A percentile compares a stretch with the other conserved stretches of the same genome.
Conservation (phyloP, 2,797 vertebrate genomes). For the Channa striata region DNA sequence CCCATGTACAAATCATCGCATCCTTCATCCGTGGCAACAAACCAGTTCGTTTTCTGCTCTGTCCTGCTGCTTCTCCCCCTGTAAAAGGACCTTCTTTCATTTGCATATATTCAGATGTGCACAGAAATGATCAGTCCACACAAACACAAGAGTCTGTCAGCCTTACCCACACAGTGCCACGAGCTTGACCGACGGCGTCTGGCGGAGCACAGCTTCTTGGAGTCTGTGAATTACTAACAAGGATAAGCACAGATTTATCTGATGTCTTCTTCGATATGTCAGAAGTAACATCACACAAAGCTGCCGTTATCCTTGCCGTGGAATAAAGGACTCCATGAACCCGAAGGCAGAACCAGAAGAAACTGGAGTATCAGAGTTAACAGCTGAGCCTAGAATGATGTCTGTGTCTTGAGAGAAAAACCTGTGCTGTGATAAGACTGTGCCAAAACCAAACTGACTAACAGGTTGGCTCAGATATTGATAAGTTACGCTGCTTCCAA, state of each 20-base stretch:
- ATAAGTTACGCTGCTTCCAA: not conserved
- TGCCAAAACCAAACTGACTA: slow-evolving; percentile 1
- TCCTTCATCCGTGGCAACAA: slow-evolving; percentile 10
- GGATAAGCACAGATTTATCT: slow-evolving; percentile 92
- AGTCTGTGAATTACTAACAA: slow-evolving; percentile 81
- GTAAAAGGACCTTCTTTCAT: not conserved
- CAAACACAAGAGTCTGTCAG: not conserved
- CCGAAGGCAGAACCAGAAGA: not conserved
- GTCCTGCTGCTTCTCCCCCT: not conserved
- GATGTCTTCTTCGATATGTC: slow-evolving; percentile 87
- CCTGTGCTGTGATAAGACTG: not conserved
- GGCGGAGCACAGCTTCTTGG: slow-evolving; percentile 34
- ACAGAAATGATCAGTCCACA: not conserved
- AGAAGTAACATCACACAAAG: slow-evolving; percentile 92
- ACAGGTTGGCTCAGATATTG: not conserved
- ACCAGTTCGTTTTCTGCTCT: slow-evolving; percentile 11
- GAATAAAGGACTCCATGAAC: slow-evolving; percentile 49
- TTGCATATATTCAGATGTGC: not conserved
- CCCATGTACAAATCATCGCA: slow-evolving; percentile 7
- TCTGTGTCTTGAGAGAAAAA: not conserved
- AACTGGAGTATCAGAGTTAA: slow-evolving; percentile 20
- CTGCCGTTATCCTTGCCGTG: slow-evolving; percentile 86
- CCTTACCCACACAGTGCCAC: slow-evolving; percentile 23
- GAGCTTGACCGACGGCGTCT: slow-evolving; percentile 27
- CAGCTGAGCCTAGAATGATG: slow-evolving; percentile 6